Percentiles rank a stretch among this genome's conserved stretches.
Conservation (phyloP, 1,140 invertebrate genomes). For the Galleria mellonella region DNA sequence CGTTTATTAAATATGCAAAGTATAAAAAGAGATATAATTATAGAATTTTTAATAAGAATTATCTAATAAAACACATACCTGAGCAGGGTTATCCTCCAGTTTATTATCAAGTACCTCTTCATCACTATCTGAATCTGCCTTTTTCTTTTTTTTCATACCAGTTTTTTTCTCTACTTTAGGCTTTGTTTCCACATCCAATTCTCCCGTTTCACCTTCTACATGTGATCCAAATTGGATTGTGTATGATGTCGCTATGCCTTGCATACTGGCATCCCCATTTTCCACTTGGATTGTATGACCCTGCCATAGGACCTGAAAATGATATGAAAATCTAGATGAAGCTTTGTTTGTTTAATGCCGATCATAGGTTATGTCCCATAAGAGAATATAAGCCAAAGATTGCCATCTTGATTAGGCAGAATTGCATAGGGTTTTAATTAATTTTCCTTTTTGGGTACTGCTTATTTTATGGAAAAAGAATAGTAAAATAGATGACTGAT, state of each 20-base stretch:
- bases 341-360: no score
- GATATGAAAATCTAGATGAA: background rate
- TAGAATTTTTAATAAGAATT: background rate
- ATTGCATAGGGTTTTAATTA: no score
- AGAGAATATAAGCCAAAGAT: no score
- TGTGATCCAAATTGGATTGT: slow-evolving; percentile 52
- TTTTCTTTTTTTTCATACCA: slow-evolving; percentile 70
- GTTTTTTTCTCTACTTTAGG: slow-evolving; percentile 69
- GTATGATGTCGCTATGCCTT: slow-evolving; percentile 43
- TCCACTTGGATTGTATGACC: slow-evolving; percentile 77
- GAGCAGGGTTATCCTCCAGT: slow-evolving; percentile 67
- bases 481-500: no score
- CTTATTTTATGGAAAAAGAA: no score
- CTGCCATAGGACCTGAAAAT: slow-evolving; percentile 77
- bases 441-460: no score
- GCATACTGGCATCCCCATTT: slow-evolving; percentile 55
- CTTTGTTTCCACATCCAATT: slow-evolving; percentile 64
- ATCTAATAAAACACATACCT: slow-evolving; percentile 44
- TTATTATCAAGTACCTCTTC: slow-evolving; percentile 70
- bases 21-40: no score
- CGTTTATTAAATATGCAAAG: background rate
- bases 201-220: slow-evolving; percentile 40
- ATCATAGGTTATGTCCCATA: no score
- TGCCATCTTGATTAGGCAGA: no score
- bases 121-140: slow-evolving; percentile 66